Percentiles rank a stretch among this genome's conserved stretches.
These are phyloP conservation scores for Apoda limacodes DNA, from an alignment of 2,888 invertebrate species.

Conservation along the genomic window DNA sequence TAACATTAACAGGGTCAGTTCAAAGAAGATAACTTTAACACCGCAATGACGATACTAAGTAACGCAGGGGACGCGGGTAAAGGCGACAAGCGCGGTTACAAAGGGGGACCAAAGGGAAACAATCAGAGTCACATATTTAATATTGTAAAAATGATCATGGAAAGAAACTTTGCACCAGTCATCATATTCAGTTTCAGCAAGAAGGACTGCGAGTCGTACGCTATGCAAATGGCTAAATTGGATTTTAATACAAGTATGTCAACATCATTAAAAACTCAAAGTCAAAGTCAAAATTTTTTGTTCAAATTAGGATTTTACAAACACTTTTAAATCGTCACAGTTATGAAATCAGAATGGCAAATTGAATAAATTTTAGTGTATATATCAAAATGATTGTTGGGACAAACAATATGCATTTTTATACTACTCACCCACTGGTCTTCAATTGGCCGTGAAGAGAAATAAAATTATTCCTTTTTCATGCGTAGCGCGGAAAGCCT, in stretches of 20 bases:
- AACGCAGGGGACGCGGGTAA: conserved; percentile 86
- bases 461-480: too few species aligned
- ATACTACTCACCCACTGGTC: too few species aligned
- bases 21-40: conserved; percentile 96
- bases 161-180: conserved; percentile 96
- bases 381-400: too few species aligned
- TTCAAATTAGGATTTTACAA: too few species aligned
- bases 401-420: too few species aligned
- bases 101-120: conserved; percentile 76
- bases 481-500: too few species aligned
- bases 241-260: conserved; percentile 91
- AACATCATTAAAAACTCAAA: too few species aligned
- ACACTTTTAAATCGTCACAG: too few species aligned
- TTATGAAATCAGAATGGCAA: too few species aligned
- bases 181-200: conserved; percentile 99
- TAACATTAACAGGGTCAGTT: conserved; percentile 79
- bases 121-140: conserved; percentile 91
- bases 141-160: conserved; percentile 99
- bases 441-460: too few species aligned
- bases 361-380: too few species aligned
- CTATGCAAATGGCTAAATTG: conserved; percentile 95
- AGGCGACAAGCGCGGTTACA: conserved; percentile 82
- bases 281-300: too few species aligned
- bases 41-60: conserved; percentile 94
- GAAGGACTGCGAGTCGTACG: conserved; percentile 97